phyloP scores from a whole-genome alignment of 2,113 vertebrate species.

The Baryphthengus martii region DNA sequence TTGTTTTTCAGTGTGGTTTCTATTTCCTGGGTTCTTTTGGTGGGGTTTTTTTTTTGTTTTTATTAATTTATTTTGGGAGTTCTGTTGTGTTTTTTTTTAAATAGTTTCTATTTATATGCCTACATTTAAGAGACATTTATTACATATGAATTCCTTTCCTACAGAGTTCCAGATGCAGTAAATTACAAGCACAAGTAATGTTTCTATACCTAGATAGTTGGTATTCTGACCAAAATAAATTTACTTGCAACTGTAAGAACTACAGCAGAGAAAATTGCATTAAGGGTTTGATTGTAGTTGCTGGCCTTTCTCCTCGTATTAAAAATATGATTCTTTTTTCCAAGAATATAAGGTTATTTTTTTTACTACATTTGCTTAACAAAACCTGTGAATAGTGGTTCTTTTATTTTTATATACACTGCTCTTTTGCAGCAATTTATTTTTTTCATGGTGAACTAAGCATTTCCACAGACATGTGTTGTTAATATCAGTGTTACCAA shows the following conservation, averaged over 20 bases:
- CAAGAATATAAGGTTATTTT: neutral
- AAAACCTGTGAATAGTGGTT: neutral
- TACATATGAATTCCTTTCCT: neutral
- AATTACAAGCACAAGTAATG: neutral
- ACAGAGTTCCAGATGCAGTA: neutral
- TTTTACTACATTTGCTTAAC: neutral
- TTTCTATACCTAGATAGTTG: neutral
- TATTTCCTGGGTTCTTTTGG: neutral
- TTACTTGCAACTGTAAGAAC: neutral
- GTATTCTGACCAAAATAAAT: neutral
- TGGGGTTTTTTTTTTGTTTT: neutral
- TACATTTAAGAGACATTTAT: neutral
- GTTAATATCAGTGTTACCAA: neutral
- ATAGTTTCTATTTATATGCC: neutral
- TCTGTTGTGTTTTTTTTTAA: neutral
- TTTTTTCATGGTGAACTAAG: neutral
- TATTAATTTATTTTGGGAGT: too few species aligned
- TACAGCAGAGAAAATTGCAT: neutral
- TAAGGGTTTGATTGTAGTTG: neutral
- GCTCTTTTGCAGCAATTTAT: neutral
- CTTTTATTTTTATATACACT: neutral
- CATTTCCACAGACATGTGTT: neutral
- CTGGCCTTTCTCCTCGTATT: neutral
- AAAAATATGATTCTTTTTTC: neutral
- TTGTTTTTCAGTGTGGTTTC: neutral